phyloP scores from a whole-genome alignment of 2,888 invertebrate genomes.

The Tillus elongatus region DNA sequence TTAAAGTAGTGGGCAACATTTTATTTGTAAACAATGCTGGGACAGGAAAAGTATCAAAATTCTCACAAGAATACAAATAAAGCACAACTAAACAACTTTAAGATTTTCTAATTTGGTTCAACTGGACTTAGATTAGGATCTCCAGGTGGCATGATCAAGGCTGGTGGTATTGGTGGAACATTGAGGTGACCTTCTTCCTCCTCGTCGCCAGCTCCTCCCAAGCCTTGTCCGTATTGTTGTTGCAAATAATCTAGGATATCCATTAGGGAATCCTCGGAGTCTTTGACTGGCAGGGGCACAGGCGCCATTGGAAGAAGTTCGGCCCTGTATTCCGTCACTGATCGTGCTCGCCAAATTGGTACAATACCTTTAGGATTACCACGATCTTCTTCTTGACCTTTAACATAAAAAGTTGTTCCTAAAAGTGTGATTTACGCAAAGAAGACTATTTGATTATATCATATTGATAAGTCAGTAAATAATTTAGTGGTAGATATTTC shows the following conservation, averaged over 20 bases:
- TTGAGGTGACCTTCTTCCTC: slow-evolving; percentile 38
- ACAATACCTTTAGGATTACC: slow-evolving; percentile 37
- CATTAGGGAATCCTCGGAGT: slow-evolving; percentile 50
- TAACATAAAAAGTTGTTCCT: slow-evolving; percentile 6
- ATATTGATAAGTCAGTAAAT: too few relatives aligned
- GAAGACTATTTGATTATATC: too few relatives aligned
- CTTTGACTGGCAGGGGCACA: slow-evolving; percentile 54
- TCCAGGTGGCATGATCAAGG: slow-evolving; percentile 18
- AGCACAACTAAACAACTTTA: too few relatives aligned
- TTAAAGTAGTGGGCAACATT: too few relatives aligned
- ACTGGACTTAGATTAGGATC: too few relatives aligned
- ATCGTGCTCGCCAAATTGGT: slow-evolving; percentile 60
- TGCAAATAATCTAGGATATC: slow-evolving; percentile 43
- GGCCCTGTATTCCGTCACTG: slow-evolving; percentile 56
- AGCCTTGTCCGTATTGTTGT: slow-evolving; percentile 42
- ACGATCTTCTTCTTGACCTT: slow-evolving; percentile 26
- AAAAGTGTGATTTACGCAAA: too few relatives aligned
- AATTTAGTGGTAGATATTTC: too few relatives aligned
- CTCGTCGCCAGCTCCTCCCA: slow-evolving; percentile 35
- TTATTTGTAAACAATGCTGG: too few relatives aligned
- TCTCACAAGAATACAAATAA: too few relatives aligned
- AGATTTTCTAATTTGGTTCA: too few relatives aligned
- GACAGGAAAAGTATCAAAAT: too few relatives aligned
- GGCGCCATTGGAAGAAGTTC: slow-evolving; percentile 64
- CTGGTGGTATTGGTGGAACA: slow-evolving; percentile 27